Evolutionary conservation across 1,140 invertebrate species (phyloP), one percentile per base, ranked within the genome.

Genomic region (Mactra quadrangularis): DNA sequence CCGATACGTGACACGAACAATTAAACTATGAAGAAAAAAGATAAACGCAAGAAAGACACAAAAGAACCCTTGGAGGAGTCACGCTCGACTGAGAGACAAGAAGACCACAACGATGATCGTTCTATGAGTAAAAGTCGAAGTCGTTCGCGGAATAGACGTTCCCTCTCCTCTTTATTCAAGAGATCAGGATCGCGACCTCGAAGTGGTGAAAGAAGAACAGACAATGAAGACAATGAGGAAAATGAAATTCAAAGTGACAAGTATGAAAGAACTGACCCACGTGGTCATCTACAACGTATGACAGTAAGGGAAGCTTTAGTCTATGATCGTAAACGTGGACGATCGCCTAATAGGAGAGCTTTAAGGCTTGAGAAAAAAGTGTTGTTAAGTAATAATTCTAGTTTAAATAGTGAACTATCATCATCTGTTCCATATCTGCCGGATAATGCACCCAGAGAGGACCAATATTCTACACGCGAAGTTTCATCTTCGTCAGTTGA

Each of bases 251-350:
- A 3, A 17, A n/a, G 11, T 7, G 52, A 60, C 0, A 57, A 41
- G 0, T 29, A 79, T 47, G n/a, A 35, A 22, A 31, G 77, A 19
- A 50, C 25, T 17, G 33, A 81, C 38, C 77, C 77, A 33, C 38
- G 79, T 13, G 68, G 41, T 29, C 47, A 74, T 35, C 35, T 82
- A 27, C 6, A 71, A 41, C 41, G 70, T 22, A 62, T 82, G 79
- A 82, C 79, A 13, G 79, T 82, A 29, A 53, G 79, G 3, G 79
- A 82, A 52, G 79, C 79, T 64, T 66, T 82, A 53, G 33, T 62
- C 1, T 59, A 81, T 38, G 53, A 60, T 22, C 55, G 60, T 22
- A 22, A 60, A 53, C 25, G 79, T 25, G 71, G 79, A 9, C 19
- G 71, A 53, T 82, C 79, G 13, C 79, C 79, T 17, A 59, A 66